phyloP scores from a whole-genome alignment of 2,113 vertebrate species.

The Empidonax traillii region DNA sequence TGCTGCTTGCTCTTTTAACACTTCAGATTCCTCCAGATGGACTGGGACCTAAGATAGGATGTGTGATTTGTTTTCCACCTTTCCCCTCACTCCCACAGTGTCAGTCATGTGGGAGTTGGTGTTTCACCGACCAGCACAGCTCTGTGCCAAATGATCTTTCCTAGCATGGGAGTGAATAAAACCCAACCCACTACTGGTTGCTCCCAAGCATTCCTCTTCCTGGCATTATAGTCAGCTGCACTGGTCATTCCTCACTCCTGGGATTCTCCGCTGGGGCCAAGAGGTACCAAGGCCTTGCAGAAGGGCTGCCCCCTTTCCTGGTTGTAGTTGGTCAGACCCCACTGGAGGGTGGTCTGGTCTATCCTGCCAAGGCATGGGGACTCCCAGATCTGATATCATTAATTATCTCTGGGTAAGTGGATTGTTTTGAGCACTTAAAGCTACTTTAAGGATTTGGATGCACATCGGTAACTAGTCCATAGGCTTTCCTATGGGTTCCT shows the following conservation, averaged over 20 bases:
- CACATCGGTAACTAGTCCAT: background rate
- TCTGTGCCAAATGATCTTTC: background rate
- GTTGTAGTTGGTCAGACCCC: fast-evolving
- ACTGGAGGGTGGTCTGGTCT: background rate
- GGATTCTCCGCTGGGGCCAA: background rate
- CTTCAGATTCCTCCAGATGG: background rate
- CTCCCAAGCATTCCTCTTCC: background rate
- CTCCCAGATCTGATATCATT: background rate
- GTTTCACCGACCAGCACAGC: fast-evolving
- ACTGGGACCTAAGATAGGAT: background rate
- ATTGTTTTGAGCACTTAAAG: slow-evolving; percentile 50
- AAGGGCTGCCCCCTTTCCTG: background rate
- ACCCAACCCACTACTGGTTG: background rate
- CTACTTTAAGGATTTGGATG: slow-evolving; percentile 51
- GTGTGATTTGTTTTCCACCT: background rate
- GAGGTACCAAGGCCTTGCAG: background rate
- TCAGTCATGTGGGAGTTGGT: fast-evolving
- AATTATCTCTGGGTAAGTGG: background rate
- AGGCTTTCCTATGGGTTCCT: slow-evolving; percentile 12
- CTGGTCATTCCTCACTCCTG: background rate
- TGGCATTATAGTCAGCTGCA: fast-evolving
- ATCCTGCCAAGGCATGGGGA: background rate
- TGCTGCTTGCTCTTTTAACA: background rate
- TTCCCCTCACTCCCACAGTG: background rate
- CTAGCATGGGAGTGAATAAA: background rate